phyloP scores from a whole-genome alignment of 2,888 invertebrate species.

The Amphipyra berbera region DNA sequence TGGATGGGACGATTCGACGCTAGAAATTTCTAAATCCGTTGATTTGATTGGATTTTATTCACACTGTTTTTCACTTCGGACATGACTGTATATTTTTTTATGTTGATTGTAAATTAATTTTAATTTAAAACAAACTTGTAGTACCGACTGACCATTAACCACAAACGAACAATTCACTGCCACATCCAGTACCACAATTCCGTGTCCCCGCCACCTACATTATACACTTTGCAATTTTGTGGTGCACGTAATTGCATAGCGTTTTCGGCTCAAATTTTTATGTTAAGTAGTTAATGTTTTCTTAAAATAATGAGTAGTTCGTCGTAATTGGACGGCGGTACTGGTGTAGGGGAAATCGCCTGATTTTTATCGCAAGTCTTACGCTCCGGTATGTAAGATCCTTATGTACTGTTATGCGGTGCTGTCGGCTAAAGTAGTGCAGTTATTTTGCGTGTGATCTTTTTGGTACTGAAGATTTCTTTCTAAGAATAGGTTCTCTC shows the following conservation, averaged over 20 bases:
- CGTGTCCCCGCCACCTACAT: constrained; percentile 60
- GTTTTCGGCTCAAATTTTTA: constrained; percentile 78
- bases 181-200: constrained; percentile 64
- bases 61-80: too few species aligned
- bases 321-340: constrained; percentile 66
- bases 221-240: constrained; percentile 79
- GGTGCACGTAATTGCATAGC: constrained; percentile 79
- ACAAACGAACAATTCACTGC: neutral
- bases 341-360: constrained; percentile 64
- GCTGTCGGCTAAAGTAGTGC: neutral
- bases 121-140: too few species aligned
- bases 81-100: too few species aligned
- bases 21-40: too few species aligned
- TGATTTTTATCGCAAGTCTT: constrained; percentile 65
- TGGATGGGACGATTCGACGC: too few species aligned
- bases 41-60: too few species aligned
- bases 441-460: neutral
- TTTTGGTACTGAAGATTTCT: neutral
- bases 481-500: too few species aligned
- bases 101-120: too few species aligned
- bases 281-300: constrained; percentile 80
- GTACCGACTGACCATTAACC: neutral
- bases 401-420: constrained; percentile 33
- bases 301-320: constrained; percentile 82
- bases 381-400: constrained; percentile 45